Evolutionary conservation across 2,113 vertebrate genomes (phyloP).

Genomic region (Atractosteus spatula): DNA sequence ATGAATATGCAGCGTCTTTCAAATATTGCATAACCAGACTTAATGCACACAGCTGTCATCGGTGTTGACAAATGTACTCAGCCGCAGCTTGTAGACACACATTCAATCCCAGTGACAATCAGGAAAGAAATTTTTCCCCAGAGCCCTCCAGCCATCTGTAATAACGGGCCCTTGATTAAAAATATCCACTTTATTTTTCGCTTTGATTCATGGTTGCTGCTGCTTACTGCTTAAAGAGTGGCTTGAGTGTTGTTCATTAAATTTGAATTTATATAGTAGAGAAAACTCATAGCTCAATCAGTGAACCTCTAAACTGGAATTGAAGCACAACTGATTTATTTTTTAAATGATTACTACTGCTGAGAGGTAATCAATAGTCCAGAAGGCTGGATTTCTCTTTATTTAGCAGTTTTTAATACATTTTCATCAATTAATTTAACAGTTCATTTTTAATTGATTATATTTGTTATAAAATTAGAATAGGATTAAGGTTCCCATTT

Average conservation of each 20-base stretch:
- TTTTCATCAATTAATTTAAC: no score
- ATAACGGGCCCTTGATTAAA: background rate
- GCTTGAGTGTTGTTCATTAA: background rate
- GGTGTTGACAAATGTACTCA: background rate
- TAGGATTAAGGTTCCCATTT: no score
- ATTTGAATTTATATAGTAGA: background rate
- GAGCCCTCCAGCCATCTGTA: background rate
- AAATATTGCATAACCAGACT: conserved; percentile 5
- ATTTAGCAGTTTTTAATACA: no score
- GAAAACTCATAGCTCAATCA: conserved; percentile 1
- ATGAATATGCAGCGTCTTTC: background rate
- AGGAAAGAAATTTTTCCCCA: background rate
- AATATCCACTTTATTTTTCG: conserved; percentile 3
- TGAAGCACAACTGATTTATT: background rate
- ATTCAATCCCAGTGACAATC: conserved; percentile 1
- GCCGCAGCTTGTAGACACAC: background rate
- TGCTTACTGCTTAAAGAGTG: background rate
- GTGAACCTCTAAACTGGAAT: background rate
- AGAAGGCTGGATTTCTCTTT: background rate
- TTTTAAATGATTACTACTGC: background rate
- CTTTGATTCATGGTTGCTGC: background rate
- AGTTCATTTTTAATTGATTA: no score
- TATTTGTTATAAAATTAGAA: no score
- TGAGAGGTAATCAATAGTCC: conserved; percentile 15
- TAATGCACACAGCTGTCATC: conserved; percentile 5